phyloP scores from a whole-genome alignment of 2,113 vertebrate genomes.

The Oryzias curvinotus region DNA sequence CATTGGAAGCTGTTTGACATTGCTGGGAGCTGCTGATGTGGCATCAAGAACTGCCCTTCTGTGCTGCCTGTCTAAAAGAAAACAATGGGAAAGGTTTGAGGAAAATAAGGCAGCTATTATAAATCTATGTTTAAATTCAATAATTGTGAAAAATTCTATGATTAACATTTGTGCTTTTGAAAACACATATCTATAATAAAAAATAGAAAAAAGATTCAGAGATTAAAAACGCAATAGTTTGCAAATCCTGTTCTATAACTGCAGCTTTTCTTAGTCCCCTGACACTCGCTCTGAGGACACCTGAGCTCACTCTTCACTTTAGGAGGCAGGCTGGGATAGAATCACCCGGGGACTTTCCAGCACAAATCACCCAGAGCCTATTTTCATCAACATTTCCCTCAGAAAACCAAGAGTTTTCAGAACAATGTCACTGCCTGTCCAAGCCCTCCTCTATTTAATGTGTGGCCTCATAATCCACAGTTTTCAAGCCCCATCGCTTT shows the following conservation, averaged over 20 bases:
- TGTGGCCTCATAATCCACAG: constrained; percentile 31
- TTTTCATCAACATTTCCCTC: constrained; percentile 37
- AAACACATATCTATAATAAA: neutral
- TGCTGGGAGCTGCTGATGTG: neutral
- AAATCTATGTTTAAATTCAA: neutral
- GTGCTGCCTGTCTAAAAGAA: too few species aligned
- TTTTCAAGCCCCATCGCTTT: constrained; percentile 16
- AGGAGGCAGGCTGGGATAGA: constrained; percentile 27
- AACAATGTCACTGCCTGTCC: constrained; percentile 23
- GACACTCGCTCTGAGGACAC: constrained; percentile 19
- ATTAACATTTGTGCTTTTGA: neutral
- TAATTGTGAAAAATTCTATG: neutral
- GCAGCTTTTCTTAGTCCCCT: neutral
- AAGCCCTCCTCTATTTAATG: constrained; percentile 18
- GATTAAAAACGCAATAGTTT: neutral
- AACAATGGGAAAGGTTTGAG: neutral
- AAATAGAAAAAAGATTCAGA: neutral
- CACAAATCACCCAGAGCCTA: constrained; percentile 16
- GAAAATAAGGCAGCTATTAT: neutral
- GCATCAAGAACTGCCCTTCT: too few species aligned
- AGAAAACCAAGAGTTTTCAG: constrained; percentile 8
- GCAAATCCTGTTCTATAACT: neutral
- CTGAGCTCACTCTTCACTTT: constrained; percentile 23
- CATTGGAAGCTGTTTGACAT: constrained; percentile 4
- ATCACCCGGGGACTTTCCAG: constrained; percentile 18